A percentile compares a stretch with the other conserved stretches of the same genome.
Evolutionary conservation across 2,113 vertebrate genomes (phyloP).

Genomic region (Gavia stellata): DNA sequence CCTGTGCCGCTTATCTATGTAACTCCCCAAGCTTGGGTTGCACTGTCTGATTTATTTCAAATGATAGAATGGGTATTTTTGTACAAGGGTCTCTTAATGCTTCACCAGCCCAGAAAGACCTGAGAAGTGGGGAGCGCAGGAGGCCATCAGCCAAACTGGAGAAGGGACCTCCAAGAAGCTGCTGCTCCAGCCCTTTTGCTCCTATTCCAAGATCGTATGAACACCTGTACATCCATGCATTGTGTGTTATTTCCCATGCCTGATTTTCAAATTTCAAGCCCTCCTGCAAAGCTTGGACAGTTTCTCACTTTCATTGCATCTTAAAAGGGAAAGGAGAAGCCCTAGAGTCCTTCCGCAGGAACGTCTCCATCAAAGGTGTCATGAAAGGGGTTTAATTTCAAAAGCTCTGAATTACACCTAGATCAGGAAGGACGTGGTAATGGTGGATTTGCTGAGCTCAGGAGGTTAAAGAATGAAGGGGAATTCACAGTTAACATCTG

Average conservation of each 20-base stretch:
- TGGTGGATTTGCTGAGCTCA: slow-evolving; percentile 57
- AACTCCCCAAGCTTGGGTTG: not conserved
- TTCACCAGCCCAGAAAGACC: not conserved
- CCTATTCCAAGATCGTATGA: not conserved
- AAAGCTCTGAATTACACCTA: slow-evolving; percentile 30
- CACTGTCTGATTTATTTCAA: not conserved
- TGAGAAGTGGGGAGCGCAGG: not conserved
- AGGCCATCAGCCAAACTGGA: not conserved
- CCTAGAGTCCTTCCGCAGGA: slow-evolving; percentile 5
- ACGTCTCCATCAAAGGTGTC: slow-evolving; percentile 2
- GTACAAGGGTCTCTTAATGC: not conserved
- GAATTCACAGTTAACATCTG: slow-evolving; percentile 14
- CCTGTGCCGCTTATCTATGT: fast-evolving
- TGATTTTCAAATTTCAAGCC: not conserved
- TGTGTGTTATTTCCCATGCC: not conserved
- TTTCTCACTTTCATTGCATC: not conserved
- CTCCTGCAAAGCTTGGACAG: not conserved
- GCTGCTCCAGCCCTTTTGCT: not conserved
- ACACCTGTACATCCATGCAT: fast-evolving
- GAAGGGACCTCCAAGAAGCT: not conserved
- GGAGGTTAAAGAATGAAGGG: slow-evolving; percentile 40
- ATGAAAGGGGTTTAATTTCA: slow-evolving; percentile 54
- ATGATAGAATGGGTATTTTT: not conserved
- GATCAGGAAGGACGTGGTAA: not conserved
- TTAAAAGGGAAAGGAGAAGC: not conserved